Conservation (phyloP, 2,113 vertebrate genomes). For the Scophthalmus maximus region DNA sequence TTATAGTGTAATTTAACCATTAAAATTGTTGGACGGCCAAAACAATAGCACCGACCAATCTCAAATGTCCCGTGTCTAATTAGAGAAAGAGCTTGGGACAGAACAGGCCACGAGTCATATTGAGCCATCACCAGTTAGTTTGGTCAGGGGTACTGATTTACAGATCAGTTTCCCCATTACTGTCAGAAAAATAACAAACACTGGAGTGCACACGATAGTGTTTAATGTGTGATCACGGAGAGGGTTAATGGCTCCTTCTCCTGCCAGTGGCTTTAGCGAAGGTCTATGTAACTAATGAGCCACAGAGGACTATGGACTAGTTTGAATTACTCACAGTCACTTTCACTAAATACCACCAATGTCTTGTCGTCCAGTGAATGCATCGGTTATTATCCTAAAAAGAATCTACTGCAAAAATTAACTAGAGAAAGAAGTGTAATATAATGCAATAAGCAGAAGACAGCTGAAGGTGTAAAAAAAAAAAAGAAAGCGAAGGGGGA, state of each 20-base stretch:
- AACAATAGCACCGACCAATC: not conserved
- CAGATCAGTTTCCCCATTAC: not conserved
- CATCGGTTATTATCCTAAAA: constrained; percentile 5
- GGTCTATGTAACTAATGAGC: constrained; percentile 57
- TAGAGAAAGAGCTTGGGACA: no score
- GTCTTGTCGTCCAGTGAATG: constrained; percentile 34
- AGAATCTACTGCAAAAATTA: constrained; percentile 26
- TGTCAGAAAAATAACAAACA: constrained; percentile 21
- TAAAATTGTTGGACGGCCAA: not conserved
- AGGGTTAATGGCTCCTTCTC: constrained; percentile 14
- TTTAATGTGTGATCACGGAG: constrained; percentile 43
- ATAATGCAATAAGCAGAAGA: constrained; percentile 52
- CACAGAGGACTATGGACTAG: constrained; percentile 42
- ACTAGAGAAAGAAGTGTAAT: constrained; percentile 41
- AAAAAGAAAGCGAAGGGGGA: no score
- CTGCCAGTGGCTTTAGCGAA: constrained; percentile 39
- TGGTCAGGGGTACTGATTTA: not conserved
- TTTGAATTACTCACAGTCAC: constrained; percentile 55
- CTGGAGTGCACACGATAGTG: not conserved
- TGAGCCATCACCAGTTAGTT: no score
- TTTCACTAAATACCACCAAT: constrained; percentile 58
- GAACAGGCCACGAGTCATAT: no score
- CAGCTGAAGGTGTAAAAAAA: constrained; percentile 61
- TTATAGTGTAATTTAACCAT: no score
- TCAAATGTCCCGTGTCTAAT: not conserved